Conservation (phyloP, 1,140 invertebrate genomes). For the Bicyclus anynana region DNA sequence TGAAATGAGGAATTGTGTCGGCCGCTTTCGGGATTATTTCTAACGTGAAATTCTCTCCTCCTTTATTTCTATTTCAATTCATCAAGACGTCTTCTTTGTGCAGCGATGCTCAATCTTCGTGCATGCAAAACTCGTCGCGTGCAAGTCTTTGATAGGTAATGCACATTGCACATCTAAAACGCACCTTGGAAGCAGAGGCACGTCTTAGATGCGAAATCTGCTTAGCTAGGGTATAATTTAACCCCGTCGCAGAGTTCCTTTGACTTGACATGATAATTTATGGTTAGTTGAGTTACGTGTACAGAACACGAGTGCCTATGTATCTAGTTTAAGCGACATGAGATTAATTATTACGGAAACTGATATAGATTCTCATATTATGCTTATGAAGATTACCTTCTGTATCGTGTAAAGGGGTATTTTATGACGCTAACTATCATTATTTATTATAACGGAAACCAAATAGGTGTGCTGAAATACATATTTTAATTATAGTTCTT, state of each 20-base stretch:
- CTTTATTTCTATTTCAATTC: constrained; percentile 72
- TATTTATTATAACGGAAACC: too few relatives aligned
- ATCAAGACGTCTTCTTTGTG: constrained; percentile 52
- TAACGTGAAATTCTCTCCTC: constrained; percentile 63
- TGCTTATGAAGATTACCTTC: not conserved
- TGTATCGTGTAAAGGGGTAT: not conserved
- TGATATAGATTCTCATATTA: constrained; percentile 29
- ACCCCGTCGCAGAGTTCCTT: constrained; percentile 44
- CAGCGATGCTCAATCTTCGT: constrained; percentile 27
- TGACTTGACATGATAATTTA: constrained; percentile 60
- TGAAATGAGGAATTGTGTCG: constrained; percentile 76
- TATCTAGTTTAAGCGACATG: constrained; percentile 47
- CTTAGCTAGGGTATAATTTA: constrained; percentile 33
- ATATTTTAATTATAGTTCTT: too few relatives aligned
- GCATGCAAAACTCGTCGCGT: constrained; percentile 16
- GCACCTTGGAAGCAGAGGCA: constrained; percentile 12
- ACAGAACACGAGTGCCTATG: constrained; percentile 40
- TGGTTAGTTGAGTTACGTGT: constrained; percentile 56
- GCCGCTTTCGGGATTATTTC: constrained; percentile 74
- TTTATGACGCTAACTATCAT: too few relatives aligned
- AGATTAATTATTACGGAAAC: constrained; percentile 49
- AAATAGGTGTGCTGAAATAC: too few relatives aligned
- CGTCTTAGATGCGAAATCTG: constrained; percentile 22
- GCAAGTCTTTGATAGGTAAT: constrained; percentile 12
- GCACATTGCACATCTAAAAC: constrained; percentile 17